A percentile compares a stretch with the other conserved stretches of the same genome.
Evolutionary conservation across 2,113 vertebrate species (phyloP).

Genomic region (Chauna torquata): DNA sequence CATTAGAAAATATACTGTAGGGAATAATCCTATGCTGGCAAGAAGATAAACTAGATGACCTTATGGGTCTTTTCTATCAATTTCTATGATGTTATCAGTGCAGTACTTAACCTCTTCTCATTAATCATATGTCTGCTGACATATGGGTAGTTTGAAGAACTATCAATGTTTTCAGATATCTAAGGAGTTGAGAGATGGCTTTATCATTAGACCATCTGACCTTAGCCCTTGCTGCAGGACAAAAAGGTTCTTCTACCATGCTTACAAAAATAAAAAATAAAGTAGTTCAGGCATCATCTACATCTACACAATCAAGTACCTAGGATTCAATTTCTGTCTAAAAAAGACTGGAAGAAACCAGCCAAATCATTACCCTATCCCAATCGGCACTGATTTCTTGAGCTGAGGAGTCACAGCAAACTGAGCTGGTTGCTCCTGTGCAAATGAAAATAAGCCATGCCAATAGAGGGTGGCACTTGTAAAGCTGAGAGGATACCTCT

Average conservation of each 20-base stretch:
- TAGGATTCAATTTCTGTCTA: not conserved
- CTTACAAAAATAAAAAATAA: not conserved
- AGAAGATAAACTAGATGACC: not conserved
- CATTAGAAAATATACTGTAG: not conserved
- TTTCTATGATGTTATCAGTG: not conserved
- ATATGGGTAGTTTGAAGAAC: not conserved
- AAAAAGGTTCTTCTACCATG: not conserved
- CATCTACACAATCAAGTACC: not conserved
- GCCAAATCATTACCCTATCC: not conserved
- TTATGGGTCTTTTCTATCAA: not conserved
- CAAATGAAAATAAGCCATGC: not conserved
- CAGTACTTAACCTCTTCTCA: not conserved
- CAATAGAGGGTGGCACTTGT: fast-evolving
- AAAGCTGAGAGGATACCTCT: not conserved
- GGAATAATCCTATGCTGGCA: slow-evolving; percentile 29
- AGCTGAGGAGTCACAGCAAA: not conserved
- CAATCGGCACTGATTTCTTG: not conserved
- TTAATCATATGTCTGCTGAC: not conserved
- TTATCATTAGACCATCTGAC: not conserved
- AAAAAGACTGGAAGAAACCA: not conserved
- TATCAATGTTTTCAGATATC: not conserved
- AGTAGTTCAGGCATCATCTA: not conserved
- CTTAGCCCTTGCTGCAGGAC: not conserved
- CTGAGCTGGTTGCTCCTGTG: not conserved
- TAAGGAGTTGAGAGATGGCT: not conserved